Evolutionary conservation across 2,888 invertebrate species (phyloP), one percentile per base, ranked within the genome.

Genomic region (Fragum fragum): DNA sequence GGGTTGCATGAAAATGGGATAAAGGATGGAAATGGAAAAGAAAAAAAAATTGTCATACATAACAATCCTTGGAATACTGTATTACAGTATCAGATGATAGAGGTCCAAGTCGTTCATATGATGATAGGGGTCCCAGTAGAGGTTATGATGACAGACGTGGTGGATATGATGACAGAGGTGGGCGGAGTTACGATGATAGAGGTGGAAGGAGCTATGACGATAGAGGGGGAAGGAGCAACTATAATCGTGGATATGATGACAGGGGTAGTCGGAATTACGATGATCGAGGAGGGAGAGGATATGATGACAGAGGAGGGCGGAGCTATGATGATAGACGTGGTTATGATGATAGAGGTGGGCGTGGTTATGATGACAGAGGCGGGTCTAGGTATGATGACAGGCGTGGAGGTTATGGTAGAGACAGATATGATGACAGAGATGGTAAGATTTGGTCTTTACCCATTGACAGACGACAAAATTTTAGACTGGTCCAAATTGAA

Each of bases 401-500:
- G 23, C 70, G 83, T 53, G 72, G 72, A 14, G 61, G 61, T 68
- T 73, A 76, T 55, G 71, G 71, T 32, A 42, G 76, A 61, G 87
- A 88, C 11, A 71, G 89, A 16, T 83, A 81, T 77, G 87, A 88
- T 76, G 86, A 87, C 28, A 71, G 95, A 28, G 93, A 94, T 28
- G 95, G 95, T 0, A 66, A 23, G 57, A 52, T 52, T 52, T n/a
- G 52, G 3, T n/a, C n/a, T n/a, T n/a, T n/a, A n/a, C n/a, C n/a
- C n/a, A n/a, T n/a, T n/a, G n/a, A n/a, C n/a, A n/a, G n/a, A n/a
- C n/a, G n/a, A n/a, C n/a, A n/a, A n/a, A n/a, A n/a, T n/a, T n/a
- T n/a, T n/a, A n/a, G n/a, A n/a, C n/a, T n/a, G n/a, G n/a, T n/a
- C n/a, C n/a, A n/a, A n/a, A n/a, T n/a, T n/a, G n/a, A n/a, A n/a